Evolutionary conservation across 2,113 vertebrate species (phyloP), one percentile per base, ranked within the genome.

Genomic region (Tetraodon nigroviridis): DNA sequence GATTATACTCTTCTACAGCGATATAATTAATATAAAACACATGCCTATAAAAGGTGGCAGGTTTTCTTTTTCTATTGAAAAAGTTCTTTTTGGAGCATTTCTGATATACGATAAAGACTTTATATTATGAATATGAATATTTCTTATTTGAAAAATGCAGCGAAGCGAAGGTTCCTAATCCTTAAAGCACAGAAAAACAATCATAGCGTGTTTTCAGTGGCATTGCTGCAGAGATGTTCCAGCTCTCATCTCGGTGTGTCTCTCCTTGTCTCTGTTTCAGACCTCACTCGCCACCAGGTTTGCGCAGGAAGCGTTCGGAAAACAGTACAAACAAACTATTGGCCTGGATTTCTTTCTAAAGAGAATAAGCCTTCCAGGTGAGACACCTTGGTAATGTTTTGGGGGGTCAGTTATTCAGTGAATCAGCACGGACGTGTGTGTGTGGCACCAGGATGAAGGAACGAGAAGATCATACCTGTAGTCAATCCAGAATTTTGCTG

Each of bases 261-360:
- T 78, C 53, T 69, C 55, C 61, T 82, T 86, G 62, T 84, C 63
- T 65, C 53, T 84, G 87, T 91, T 91, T 82, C 88, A 99, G 97
- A 98, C 96, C 15, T 99, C 96, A 76, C 91, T 99, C 88, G 91
- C 93, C 83, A 96, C 91, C 51, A 92, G 93, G 84, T 98, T 99
- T 91, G 93, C 95, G 77, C 97, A 99, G 89, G 97, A 99, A 89
- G 92, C 94, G n/a, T 99, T 99, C 88, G 97, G 93, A 87, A 99
- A 97, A 87, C 96, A 96, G 86, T 99, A 99, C 91, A 99, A 95
- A 89, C 97, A 99, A 92, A 99, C 97, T 74, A 89, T 98, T 77
- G 96, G 97, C 84, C 88, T 99, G 90, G 97, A 99, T 90, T 99
- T 99, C 92, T 99, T 99, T 91, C 92, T 99, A 90, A 99, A 93